Base-by-base conservation (phyloP, 37 sponge, comb jelly and placozoan genomes). In the Cladorhizidae sp. region DNA sequence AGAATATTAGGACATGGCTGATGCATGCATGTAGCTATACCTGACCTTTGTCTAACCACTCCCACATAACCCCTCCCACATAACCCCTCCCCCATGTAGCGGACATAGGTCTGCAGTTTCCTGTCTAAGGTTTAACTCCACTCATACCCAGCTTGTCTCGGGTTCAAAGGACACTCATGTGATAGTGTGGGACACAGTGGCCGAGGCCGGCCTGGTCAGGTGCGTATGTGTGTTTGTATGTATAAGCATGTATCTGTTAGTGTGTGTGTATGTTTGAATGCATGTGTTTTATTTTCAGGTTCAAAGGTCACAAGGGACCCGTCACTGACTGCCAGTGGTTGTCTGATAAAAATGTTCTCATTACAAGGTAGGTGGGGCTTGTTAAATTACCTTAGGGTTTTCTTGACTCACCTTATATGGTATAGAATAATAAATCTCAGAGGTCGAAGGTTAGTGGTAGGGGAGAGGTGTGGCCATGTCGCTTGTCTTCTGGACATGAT, bases 101-200 rank as follows among this genome's bases (percentile, higher is more conserved):
- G 98, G 98, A 1, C 98, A 97, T 82, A 97, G 78, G 56, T 89
- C 90, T 23, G 85, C 91, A 0, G 90, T 97, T 18, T 86, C 88
- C 0, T 88, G 77, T 70, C 73, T 97, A 32, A 20, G 35, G 51
- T 97, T 84, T 75, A 91, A 94, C 54, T 36, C 23, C 22, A 43
- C 71, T 20, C 71, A 73, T 12, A 88, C 93, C 17, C 57, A 88
- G 18, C 84, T 97, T 28, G 94, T 92, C 20, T 94, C 95, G 0
- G 98, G 98, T 28, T 74, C 86, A 45, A 89, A 95, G 89, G 97
- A 97, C 78, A 93, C 90, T 29, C 70, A 86, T 83, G 87, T 97
- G 12, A 83, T 94, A n/a, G 68, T 97, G 40, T 97, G 98, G 98
- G 98, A 97, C 79, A 81, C 94, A 0, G 82, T 97, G 20, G 76